A percentile compares a stretch with the other conserved stretches of the same genome.
Evolutionary conservation across 35 echinoderm and acorn worm species (phyloP).

Genomic region (Ptychodera flava): DNA sequence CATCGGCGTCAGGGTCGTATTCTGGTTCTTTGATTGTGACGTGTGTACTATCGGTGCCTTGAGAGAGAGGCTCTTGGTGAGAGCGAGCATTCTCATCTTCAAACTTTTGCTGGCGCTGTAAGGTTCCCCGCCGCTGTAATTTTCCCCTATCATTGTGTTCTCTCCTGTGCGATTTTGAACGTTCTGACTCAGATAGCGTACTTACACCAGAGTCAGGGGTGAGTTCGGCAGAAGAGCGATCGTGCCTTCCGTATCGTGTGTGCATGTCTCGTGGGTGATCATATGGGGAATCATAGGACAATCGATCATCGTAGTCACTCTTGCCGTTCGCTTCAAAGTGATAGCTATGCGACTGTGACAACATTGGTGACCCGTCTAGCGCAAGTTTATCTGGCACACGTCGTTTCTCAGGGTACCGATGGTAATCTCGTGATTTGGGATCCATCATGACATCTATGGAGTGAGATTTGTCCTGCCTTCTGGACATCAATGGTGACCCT

Average conservation of each 20-base stretch:
- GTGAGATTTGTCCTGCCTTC: neutral
- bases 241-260: conserved; percentile 2
- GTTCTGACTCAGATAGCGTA: conserved; percentile 82
- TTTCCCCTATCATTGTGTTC: neutral
- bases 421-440: neutral
- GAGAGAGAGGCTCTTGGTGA: neutral
- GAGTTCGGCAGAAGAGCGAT: conserved; percentile 73
- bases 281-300: neutral
- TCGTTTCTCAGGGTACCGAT: neutral
- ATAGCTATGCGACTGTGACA: neutral
- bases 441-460: neutral
- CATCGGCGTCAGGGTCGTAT: neutral
- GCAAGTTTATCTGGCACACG: neutral
- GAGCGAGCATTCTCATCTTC: neutral
- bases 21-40: neutral
- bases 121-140: neutral
- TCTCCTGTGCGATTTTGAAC: neutral
- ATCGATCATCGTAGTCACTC: neutral
- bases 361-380: neutral
- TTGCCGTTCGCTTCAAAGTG: neutral
- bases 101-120: neutral
- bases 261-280: neutral
- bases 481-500: neutral
- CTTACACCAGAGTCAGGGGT: conserved; percentile 97
- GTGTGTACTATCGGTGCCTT: neutral